Conservation (phyloP, 2,113 vertebrate species). For the Pterocles orientalis region DNA sequence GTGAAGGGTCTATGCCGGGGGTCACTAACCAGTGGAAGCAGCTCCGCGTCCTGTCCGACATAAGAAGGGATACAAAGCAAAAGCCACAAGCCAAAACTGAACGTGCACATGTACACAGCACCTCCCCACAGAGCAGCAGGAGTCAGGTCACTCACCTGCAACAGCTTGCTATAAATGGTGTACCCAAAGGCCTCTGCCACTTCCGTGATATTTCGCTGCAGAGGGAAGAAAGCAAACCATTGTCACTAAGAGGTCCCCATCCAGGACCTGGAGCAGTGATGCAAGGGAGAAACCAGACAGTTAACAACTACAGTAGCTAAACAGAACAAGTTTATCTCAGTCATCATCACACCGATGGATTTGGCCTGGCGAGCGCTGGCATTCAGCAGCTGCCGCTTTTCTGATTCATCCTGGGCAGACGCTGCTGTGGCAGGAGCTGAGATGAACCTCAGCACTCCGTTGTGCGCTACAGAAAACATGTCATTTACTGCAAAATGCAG, state of each 20-base stretch:
- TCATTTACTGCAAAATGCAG: background rate
- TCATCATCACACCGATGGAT: background rate
- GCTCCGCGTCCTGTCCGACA: constrained; percentile 75
- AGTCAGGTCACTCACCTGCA: constrained; percentile 78
- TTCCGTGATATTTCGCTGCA: constrained; percentile 81
- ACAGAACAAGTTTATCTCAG: background rate
- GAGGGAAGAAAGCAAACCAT: background rate
- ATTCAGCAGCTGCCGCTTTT: background rate
- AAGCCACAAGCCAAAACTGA: background rate
- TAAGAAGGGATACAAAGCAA: background rate
- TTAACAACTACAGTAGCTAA: background rate
- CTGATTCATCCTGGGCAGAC: background rate
- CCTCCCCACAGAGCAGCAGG: background rate
- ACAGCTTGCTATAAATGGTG: constrained; percentile 82
- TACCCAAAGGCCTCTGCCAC: constrained; percentile 86
- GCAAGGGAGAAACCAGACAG: background rate
- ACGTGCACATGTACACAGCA: fast-evolving
- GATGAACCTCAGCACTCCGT: background rate
- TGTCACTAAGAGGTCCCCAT: background rate
- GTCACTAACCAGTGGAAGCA: constrained; percentile 79
- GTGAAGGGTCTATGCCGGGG: constrained; percentile 84
- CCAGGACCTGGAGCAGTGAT: background rate
- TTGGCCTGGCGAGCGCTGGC: background rate
- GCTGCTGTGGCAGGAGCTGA: background rate
- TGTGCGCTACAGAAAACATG: background rate